phyloP scores from a whole-genome alignment of 1,140 invertebrate genomes.

The Camponotus vicinus region DNA sequence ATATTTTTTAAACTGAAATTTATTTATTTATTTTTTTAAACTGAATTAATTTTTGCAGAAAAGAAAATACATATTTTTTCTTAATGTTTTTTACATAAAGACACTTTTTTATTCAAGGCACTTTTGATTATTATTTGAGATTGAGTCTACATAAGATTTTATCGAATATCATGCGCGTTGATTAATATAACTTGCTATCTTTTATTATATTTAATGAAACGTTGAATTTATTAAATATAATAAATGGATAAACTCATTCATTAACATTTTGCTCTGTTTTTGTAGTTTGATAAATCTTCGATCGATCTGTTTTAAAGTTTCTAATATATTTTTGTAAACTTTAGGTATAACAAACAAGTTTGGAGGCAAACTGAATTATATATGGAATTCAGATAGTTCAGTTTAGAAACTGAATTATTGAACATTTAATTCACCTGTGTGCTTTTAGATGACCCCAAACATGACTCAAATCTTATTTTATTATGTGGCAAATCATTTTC shows the following conservation, averaged over 20 bases:
- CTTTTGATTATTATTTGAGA: neutral
- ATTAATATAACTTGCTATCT: neutral
- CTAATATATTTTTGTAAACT: neutral
- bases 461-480: conserved; percentile 44
- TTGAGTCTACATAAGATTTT: neutral
- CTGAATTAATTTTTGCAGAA: neutral
- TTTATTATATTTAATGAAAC: neutral
- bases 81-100: neutral
- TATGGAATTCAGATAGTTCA: too few species aligned
- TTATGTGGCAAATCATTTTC: conserved; percentile 14
- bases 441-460: neutral
- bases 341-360: neutral
- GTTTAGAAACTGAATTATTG: too few species aligned
- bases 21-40: too few species aligned
- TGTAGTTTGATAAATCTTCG: neutral
- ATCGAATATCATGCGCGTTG: neutral
- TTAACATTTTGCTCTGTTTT: neutral
- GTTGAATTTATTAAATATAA: neutral
- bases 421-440: neutral
- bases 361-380: neutral
- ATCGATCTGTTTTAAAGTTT: neutral
- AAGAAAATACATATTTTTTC: neutral
- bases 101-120: neutral
- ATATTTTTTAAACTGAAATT: neutral
- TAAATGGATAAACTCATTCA: too few species aligned